These are phyloP conservation scores for Sinocyclocheilus maitianheensis DNA, from an alignment of 2,113 vertebrate genomes.

Conservation along the genomic window DNA sequence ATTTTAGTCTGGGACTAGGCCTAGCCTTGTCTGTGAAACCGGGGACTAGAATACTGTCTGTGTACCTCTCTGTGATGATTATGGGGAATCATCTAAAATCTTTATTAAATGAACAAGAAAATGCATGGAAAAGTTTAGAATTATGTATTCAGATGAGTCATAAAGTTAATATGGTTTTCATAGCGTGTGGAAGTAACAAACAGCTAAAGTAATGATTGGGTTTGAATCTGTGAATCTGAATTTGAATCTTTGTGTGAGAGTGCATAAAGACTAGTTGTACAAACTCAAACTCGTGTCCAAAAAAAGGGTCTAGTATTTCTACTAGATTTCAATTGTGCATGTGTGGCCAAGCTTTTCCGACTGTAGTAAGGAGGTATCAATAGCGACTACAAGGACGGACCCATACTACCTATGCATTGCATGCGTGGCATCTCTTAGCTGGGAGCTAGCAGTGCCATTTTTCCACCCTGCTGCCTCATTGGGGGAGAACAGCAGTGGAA, in stretches of 20 bases:
- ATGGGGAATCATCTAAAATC: not conserved
- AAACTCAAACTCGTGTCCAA: not conserved
- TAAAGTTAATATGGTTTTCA: not conserved
- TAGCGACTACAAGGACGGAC: slow-evolving; percentile 66
- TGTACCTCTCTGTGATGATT: not conserved
- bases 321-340: slow-evolving; percentile 10
- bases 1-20: too few species aligned
- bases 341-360: slow-evolving; percentile 61
- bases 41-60: too few species aligned
- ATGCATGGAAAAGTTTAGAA: not conserved
- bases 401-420: slow-evolving; percentile 55
- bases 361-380: slow-evolving; percentile 65
- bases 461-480: not conserved
- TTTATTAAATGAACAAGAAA: not conserved
- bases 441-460: slow-evolving; percentile 20
- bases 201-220: not conserved
- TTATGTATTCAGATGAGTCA: not conserved
- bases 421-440: slow-evolving; percentile 17
- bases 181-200: not conserved
- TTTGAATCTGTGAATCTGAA: not conserved
- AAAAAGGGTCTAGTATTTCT: not conserved
- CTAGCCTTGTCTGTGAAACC: too few species aligned
- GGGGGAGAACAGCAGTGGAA: not conserved
- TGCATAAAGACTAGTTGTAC: not conserved
- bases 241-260: not conserved